phyloP scores from a whole-genome alignment of 1,140 invertebrate species.

The Dendrolimus kikuchii region DNA sequence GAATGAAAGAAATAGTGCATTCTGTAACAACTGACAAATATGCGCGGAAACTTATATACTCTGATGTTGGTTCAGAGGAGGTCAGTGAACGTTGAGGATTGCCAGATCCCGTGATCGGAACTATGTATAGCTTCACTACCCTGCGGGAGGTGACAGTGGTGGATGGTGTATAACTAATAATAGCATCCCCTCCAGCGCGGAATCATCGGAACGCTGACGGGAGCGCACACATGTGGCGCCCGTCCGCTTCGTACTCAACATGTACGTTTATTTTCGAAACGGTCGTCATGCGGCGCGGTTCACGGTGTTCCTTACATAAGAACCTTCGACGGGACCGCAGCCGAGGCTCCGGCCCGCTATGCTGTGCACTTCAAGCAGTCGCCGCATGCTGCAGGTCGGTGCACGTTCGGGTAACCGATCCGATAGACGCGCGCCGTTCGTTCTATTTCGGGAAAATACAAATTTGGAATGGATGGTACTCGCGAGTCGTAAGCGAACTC shows the following conservation, averaged over 20 bases:
- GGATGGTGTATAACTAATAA: conserved; percentile 67
- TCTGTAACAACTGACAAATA: neutral
- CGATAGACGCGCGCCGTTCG: conserved; percentile 69
- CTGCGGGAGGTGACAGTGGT: conserved; percentile 69
- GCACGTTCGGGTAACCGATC: conserved; percentile 70
- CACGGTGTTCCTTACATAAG: conserved; percentile 60
- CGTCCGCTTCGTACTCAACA: conserved; percentile 40
- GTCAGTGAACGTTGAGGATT: conserved; percentile 65
- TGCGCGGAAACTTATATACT: conserved; percentile 1
- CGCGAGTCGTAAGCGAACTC: conserved; percentile 64
- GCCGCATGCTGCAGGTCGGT: conserved; percentile 56
- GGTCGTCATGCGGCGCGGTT: conserved; percentile 65
- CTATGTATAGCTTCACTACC: conserved; percentile 68
- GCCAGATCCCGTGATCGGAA: conserved; percentile 61
- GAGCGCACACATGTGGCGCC: conserved; percentile 64
- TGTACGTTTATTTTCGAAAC: conserved; percentile 65
- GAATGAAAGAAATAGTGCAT: no score
- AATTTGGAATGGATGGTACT: conserved; percentile 81
- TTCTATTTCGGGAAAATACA: conserved; percentile 86
- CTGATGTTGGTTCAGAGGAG: conserved; percentile 42
- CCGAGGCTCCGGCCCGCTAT: conserved; percentile 28
- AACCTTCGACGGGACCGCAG: conserved; percentile 32
- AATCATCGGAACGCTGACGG: conserved; percentile 46
- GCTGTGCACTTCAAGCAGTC: conserved; percentile 33
- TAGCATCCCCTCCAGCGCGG: conserved; percentile 66